These are phyloP conservation scores for Dicranocentrus wangi DNA, from an alignment of 2,888 invertebrate genomes.

Conservation along the genomic window DNA sequence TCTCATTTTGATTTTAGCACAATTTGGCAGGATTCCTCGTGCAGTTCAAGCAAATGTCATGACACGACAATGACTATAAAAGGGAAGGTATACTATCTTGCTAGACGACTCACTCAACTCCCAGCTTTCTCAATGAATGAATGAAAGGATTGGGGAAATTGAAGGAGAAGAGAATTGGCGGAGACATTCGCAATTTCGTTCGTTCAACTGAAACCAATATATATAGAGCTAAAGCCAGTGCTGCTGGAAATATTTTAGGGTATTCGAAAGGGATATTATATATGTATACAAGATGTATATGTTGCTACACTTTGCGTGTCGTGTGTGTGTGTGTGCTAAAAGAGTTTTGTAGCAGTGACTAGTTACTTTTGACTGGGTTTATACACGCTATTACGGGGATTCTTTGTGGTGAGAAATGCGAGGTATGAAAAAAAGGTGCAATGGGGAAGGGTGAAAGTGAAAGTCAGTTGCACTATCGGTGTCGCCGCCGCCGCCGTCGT, in stretches of 20 bases:
- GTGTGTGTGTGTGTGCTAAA: too few species aligned
- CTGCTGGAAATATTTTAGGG: too few species aligned
- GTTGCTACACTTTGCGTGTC: too few species aligned
- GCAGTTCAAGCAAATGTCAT: conserved; percentile 21
- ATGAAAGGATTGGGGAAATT: conserved; percentile 38
- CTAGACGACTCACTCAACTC: not conserved
- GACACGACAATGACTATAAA: conserved; percentile 14
- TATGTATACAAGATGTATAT: too few species aligned
- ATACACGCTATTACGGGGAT: not conserved
- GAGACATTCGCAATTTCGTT: conserved; percentile 50
- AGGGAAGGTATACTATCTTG: too few species aligned
- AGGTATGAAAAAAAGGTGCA: conserved; percentile 18
- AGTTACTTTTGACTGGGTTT: not conserved
- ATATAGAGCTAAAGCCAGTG: not conserved
- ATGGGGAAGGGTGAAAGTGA: conserved; percentile 14
- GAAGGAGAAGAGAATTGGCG: conserved; percentile 34
- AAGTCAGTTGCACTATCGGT: conserved; percentile 20
- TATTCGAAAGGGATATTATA: too few species aligned
- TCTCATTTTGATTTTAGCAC: conserved; percentile 54
- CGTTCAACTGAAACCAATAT: conserved; percentile 43
- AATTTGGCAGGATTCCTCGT: conserved; percentile 52
- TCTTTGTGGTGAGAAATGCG: not conserved
- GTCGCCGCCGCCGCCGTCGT: not conserved
- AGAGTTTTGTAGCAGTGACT: not conserved
- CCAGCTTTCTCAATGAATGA: conserved; percentile 25